Evolutionary conservation across 2,888 invertebrate species (phyloP).

Genomic region (Rhodophaea formosa): DNA sequence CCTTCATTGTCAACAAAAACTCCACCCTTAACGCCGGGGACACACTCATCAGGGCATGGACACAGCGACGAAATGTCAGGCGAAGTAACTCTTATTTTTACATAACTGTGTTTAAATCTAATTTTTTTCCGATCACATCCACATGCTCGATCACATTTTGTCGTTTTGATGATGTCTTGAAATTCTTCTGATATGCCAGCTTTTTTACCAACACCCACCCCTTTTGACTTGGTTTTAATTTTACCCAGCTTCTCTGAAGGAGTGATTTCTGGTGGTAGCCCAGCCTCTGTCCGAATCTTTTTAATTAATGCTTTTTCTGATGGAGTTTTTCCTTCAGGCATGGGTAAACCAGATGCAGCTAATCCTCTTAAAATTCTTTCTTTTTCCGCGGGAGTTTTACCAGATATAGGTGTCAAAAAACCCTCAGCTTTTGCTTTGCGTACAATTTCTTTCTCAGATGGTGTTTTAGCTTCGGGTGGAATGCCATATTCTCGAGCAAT

Average conservation of each 20-base stretch:
- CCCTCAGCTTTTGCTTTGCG: constrained; percentile 45
- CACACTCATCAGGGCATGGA: constrained; percentile 56
- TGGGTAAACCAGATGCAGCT: constrained; percentile 43
- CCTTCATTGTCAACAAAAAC: constrained; percentile 59
- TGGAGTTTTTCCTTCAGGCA: constrained; percentile 47
- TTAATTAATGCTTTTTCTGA: constrained; percentile 46
- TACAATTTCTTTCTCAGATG: constrained; percentile 40
- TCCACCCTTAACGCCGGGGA: constrained; percentile 55
- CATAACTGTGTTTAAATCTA: constrained; percentile 62
- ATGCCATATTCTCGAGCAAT: constrained; percentile 35
- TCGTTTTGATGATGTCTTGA: constrained; percentile 54
- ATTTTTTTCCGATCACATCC: constrained; percentile 66
- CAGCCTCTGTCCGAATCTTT: constrained; percentile 38
- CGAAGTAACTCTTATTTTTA: constrained; percentile 62
- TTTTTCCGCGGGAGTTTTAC: constrained; percentile 42
- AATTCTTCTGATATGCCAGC: constrained; percentile 44
- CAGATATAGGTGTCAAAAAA: constrained; percentile 43
- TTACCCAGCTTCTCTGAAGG: constrained; percentile 43
- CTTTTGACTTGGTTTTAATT: constrained; percentile 44
- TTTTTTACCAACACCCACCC: constrained; percentile 31
- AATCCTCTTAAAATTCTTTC: constrained; percentile 47
- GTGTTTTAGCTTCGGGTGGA: constrained; percentile 37
- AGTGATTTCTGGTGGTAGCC: constrained; percentile 37
- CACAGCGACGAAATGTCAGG: constrained; percentile 61
- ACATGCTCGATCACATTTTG: constrained; percentile 57